A percentile compares a stretch with the other conserved stretches of the same genome.
phyloP scores from a whole-genome alignment of 2,113 vertebrate genomes.

The Seriola rivoliana region DNA sequence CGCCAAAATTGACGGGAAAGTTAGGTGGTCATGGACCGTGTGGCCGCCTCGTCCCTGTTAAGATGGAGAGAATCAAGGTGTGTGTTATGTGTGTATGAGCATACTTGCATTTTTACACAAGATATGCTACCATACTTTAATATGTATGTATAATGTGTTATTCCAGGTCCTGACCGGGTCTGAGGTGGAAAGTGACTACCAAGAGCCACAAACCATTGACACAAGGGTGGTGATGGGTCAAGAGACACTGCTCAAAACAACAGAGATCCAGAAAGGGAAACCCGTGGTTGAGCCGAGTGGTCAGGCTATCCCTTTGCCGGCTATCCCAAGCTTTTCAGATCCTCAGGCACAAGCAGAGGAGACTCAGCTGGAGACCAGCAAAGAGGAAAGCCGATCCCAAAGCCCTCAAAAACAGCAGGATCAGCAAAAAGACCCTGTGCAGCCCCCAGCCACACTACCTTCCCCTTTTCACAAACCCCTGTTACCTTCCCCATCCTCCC shows the following conservation, averaged over 20 bases:
- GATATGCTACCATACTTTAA: not conserved
- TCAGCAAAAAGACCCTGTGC: slow-evolving; percentile 52
- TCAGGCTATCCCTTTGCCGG: slow-evolving; percentile 61
- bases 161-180: slow-evolving; percentile 83
- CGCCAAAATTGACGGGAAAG: slow-evolving; percentile 72
- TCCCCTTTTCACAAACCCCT: slow-evolving; percentile 46
- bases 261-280: slow-evolving; percentile 74
- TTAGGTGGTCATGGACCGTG: slow-evolving; percentile 79
- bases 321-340: slow-evolving; percentile 55
- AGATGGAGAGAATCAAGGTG: slow-evolving; percentile 89
- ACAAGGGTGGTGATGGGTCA: slow-evolving; percentile 93
- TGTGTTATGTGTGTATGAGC: slow-evolving; percentile 10
- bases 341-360: slow-evolving; percentile 63
- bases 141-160: slow-evolving; percentile 32
- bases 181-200: slow-evolving; percentile 86
- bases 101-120: slow-evolving; percentile 19
- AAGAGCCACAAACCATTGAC: slow-evolving; percentile 85
- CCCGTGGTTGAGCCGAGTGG: slow-evolving; percentile 23
- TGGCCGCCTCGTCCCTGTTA: slow-evolving; percentile 73
- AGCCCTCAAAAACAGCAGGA: slow-evolving; percentile 55
- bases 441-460: slow-evolving; percentile 40
- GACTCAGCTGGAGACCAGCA: slow-evolving; percentile 68
- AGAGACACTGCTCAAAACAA: slow-evolving; percentile 85
- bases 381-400: slow-evolving; percentile 57
- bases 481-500: slow-evolving; percentile 41